These are phyloP conservation scores for Tiliacea aurago DNA, from an alignment of 2,888 invertebrate species.

Conservation along the genomic window DNA sequence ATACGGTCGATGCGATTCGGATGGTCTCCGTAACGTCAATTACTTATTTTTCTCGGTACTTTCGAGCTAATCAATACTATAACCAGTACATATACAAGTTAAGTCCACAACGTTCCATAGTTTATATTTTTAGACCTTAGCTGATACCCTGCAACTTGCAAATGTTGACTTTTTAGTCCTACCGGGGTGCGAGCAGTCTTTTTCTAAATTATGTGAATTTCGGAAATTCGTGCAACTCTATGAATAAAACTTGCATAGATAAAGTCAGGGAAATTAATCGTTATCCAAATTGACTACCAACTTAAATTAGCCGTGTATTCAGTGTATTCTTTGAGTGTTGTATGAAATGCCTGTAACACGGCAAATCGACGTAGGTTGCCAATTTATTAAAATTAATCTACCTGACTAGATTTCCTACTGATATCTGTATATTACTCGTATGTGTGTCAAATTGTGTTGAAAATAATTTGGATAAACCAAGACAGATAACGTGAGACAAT, in stretches of 20 bases:
- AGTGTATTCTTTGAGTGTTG: no score
- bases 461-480: conserved; percentile 3
- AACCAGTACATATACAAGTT: background rate
- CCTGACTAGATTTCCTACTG: no score
- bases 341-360: no score
- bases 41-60: no score
- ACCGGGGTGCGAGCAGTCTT: no score
- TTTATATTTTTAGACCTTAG: background rate
- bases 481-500: background rate
- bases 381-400: no score
- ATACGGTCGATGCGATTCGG: background rate
- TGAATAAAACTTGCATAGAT: background rate
- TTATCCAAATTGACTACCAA: no score
- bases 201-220: no score
- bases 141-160: background rate
- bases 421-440: background rate
- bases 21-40: background rate
- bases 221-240: background rate
- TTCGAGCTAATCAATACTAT: background rate
- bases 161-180: background rate
- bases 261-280: no score
- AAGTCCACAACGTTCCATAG: no score
- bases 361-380: no score
- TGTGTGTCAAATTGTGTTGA: background rate
- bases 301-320: no score